Evolutionary conservation across 2,888 invertebrate species (phyloP), one percentile per base, ranked within the genome.

Genomic region (Alsophila aescularia): DNA sequence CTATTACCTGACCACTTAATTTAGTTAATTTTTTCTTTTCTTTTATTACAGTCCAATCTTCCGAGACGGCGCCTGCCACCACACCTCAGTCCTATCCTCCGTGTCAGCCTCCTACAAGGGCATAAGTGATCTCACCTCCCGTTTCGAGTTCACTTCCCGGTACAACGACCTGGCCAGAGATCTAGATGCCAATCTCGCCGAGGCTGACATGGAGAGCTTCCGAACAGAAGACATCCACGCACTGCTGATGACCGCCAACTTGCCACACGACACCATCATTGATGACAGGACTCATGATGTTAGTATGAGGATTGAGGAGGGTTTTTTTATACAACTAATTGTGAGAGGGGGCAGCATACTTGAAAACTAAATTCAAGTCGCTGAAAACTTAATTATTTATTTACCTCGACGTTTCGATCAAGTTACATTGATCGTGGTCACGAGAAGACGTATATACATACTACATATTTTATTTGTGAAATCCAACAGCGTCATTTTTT

Each of bases 121-220:
- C 54, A 91, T 93, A 81, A 93, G 93, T 66, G 94, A 93, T 71
- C 85, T 94, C 62, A 83, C 90, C 36, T 90, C 92, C 32, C 84
- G 88, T 51, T 90, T 91, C 76, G 91, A 91, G 67, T 91, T 88
- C 77, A 88, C 89, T 9, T 93, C 93, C 36, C 96, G 96, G 75
- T 97, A 97, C 84, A 97, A 97, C 85, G 96, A 96, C 79, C 91
- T 97, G 76, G 95, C 97, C 32, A 94, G 96, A 80, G 97, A 97
- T 83, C 93, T 98, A 87, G 98, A 98, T 88, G 97, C 97, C 60
- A 98, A 98, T 86, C 93, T 98, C 74, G 98, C 98, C 35, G 97
- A 98, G 87, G 97, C 97, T 52, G 98, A 98, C 87, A 98, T 98
- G 96, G 98, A 98, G 86, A 96, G 97, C 83, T 98, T 98, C 88